Base-by-base conservation (phyloP, 2,797 vertebrate genomes). In the Rhinella marina region DNA sequence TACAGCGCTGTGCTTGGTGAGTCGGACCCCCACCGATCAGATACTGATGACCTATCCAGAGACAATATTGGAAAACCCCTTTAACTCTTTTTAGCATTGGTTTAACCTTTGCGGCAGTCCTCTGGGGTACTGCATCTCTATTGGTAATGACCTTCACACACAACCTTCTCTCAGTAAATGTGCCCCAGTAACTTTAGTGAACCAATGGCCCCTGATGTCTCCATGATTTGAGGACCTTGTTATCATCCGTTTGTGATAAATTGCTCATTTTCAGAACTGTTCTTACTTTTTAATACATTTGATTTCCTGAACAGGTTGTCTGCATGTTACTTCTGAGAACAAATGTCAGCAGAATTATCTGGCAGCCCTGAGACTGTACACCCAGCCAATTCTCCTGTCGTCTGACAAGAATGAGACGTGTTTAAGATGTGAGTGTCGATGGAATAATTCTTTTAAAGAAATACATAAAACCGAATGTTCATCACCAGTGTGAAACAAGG, bases 311-410 rank as follows among this genome's bases (percentile, higher is more conserved):
- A 66, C 64, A 66, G 64, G 64, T 66, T 66, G n/a, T 66, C n/a
- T 27, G n/a, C n/a, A 25, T 66, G n/a, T 66, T 25, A 66, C 64
- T 25, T 25, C n/a, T 66, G n/a, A 66, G 68, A 72, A 72, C 68
- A 72, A 72, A 72, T 72, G 68, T 72, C 68, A 72, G 68, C 68
- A 41, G 41, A 72, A 72, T 19, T 72, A 72, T 72, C 41, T 72
- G 68, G 68, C 68, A 72, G 21, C 68, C 16, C 16, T 21, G 29
- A 72, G 27, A 32, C 6, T 32, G 17, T 29, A 72, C 7, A 25
- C n/a, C 25, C 64, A 66, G 64, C 64, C 64, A 66, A 72, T 32
- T 72, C 62, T 72, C 16, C 5, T 9, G 29, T 72, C 68, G 41
- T 72, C 68, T 72, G 68, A 32, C 16, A 41, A 72, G 29, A 19